A percentile compares a stretch with the other conserved stretches of the same genome.
Evolutionary conservation across 2,797 vertebrate species (phyloP).

Genomic region (Notolabrus celidotus): DNA sequence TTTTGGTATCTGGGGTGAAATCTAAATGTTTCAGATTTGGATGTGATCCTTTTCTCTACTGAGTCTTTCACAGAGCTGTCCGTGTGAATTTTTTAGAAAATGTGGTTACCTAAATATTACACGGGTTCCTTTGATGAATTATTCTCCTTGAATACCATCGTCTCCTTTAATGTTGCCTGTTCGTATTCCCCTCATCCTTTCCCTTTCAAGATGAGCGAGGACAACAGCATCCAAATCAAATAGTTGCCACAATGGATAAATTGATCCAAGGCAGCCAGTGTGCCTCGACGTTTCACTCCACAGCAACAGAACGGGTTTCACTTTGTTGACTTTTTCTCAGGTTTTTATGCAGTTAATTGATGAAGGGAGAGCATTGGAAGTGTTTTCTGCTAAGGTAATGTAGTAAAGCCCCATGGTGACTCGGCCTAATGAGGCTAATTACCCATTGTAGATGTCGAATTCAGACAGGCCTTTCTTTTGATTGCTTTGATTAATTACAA

Average conservation of each 20-base stretch:
- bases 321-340: constrained; percentile 49
- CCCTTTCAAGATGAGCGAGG: constrained; percentile 61
- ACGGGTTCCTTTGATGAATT: constrained; percentile 73
- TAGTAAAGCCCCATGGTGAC: constrained; percentile 58
- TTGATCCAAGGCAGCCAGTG: constrained; percentile 20
- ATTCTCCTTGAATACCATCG: constrained; percentile 68
- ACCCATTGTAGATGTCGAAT: constrained; percentile 73
- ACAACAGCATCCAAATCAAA: constrained; percentile 60
- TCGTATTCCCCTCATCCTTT: constrained; percentile 56
- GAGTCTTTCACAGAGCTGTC: constrained; percentile 13
- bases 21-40: constrained; percentile 17
- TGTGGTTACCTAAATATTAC: constrained; percentile 66
- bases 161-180: constrained; percentile 67
- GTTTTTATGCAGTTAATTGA: constrained; percentile 55
- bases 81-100: constrained; percentile 28
- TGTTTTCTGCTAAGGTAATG: constrained; percentile 59
- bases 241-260: constrained; percentile 47
- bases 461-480: constrained; percentile 65
- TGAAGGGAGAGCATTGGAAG: constrained; percentile 45
- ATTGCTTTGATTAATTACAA: constrained; percentile 81
- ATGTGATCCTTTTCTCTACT: constrained; percentile 25
- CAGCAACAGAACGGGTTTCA: constrained; percentile 30
- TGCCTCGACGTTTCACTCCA: constrained; percentile 35
- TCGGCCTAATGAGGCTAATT: constrained; percentile 75
- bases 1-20: constrained; percentile 1